Percentiles rank a stretch among this genome's conserved stretches.
These are phyloP conservation scores for Augochlora pura DNA, from an alignment of 1,140 invertebrate species.

Conservation along the genomic window DNA sequence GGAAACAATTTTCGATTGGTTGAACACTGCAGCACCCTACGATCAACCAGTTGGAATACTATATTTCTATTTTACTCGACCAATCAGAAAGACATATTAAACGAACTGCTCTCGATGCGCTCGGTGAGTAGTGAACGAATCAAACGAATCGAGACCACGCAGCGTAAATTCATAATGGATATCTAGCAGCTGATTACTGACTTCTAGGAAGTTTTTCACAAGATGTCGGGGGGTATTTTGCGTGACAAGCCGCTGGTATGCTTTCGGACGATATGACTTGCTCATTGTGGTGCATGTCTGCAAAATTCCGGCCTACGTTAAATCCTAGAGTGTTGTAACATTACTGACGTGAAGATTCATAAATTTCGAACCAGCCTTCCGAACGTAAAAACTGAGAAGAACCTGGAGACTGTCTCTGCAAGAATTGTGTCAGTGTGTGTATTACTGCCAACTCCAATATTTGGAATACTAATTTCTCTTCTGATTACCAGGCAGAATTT, in stretches of 20 bases:
- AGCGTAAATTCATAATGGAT: slow-evolving; percentile 39
- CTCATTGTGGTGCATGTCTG: slow-evolving; percentile 63
- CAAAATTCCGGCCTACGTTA: slow-evolving; percentile 71
- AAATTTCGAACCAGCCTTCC: slow-evolving; percentile 1
- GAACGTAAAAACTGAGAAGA: slow-evolving; percentile 6
- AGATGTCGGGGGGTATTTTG: slow-evolving; percentile 78
- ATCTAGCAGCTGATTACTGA: slow-evolving; percentile 56
- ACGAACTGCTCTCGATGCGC: background rate
- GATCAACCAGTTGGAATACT: background rate
- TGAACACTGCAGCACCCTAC: background rate
- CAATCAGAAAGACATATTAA: background rate
- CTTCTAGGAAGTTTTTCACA: slow-evolving; percentile 72
- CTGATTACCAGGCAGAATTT: slow-evolving; percentile 17
- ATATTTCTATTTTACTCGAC: background rate
- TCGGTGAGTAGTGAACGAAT: slow-evolving; percentile 5
- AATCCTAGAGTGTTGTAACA: slow-evolving; percentile 53
- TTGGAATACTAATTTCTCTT: slow-evolving; percentile 23
- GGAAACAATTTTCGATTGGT: background rate
- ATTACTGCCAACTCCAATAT: slow-evolving; percentile 59
- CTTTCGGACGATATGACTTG: slow-evolving; percentile 72
- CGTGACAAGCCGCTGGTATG: slow-evolving; percentile 70
- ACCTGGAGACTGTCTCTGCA: slow-evolving; percentile 21
- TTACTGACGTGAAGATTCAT: slow-evolving; percentile 16
- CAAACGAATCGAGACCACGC: background rate
- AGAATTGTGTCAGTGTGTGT: slow-evolving; percentile 55